Evolutionary conservation across 1,140 invertebrate species (phyloP), one percentile per base, ranked within the genome.

Genomic region (Arion vulgaris): DNA sequence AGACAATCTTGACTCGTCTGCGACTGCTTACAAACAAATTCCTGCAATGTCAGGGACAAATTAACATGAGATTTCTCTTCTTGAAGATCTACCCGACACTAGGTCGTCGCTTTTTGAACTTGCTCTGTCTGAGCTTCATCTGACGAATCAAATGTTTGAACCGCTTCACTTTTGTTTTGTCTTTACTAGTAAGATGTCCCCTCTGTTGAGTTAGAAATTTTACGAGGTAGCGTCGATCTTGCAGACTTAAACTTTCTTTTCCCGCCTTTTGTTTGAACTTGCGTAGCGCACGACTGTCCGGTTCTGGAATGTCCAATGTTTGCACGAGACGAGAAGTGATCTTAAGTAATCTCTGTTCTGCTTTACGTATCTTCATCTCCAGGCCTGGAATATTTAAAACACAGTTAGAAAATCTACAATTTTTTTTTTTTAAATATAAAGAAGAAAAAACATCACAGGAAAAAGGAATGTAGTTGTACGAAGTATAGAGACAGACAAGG

Each of bases 111-210:
- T 53, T 73, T 34, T 71, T 73, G 19, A 34, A 17, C 39, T 74
- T 73, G 7, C 51, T 80, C 9, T 81, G 68, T 32, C 78, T 38
- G 19, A 49, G 71, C 57, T 71, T 80, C 0, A 26, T 9, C 38
- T 80, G 34, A 11, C 80, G 68, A 2, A 81, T 73, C 71, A 73
- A 81, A n/a, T 39, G 53, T 74, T 74, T 72, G 51, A 81, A 81
- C 1, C 80, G 68, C 49, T 81, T 51, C 2, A 81, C 0, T 62
- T 81, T 81, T 5, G 68, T 81, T 74, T 81, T 81, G 71, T 81
- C 80, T 28, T 81, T 81, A 51, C 80, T 81, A 71, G 32, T 74
- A 15, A 81, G 62, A 69, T 81, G 68, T 39, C 32, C 34, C 1
- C 80, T n/a, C 34, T 73, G 1, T 1, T 51, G 41, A 4, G 80